Evolutionary conservation across 1,140 invertebrate genomes (phyloP).

Genomic region (Berghia stephanieae): DNA sequence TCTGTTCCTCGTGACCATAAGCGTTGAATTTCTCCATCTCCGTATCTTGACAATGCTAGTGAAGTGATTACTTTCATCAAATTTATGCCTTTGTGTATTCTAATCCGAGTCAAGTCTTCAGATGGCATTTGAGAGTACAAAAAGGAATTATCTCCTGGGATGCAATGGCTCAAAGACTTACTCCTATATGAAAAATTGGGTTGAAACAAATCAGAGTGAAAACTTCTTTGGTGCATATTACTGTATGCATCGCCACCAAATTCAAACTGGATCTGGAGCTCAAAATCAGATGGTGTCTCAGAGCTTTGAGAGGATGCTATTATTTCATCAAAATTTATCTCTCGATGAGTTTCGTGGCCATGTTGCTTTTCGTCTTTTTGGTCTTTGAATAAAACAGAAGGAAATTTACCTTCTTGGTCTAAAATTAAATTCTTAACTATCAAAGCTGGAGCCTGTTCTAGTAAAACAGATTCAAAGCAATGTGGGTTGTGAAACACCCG

Average conservation of each 20-base stretch:
- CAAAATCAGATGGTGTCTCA: slow-evolving; percentile 23
- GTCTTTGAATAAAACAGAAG: not conserved
- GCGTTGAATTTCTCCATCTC: slow-evolving; percentile 23
- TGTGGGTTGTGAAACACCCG: slow-evolving; percentile 40
- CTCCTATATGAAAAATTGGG: too few relatives aligned
- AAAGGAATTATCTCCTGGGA: too few relatives aligned
- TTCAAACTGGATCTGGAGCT: slow-evolving; percentile 24
- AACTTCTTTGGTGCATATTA: not conserved
- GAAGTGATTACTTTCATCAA: too few relatives aligned
- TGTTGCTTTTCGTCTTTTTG: not conserved
- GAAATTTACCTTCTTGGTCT: slow-evolving; percentile 14
- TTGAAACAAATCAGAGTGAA: too few relatives aligned
- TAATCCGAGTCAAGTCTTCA: too few relatives aligned
- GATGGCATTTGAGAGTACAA: too few relatives aligned
- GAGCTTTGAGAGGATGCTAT: slow-evolving; percentile 14
- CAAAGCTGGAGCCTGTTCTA: slow-evolving; percentile 26
- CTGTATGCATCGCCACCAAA: slow-evolving; percentile 32
- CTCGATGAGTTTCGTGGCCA: not conserved
- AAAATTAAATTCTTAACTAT: slow-evolving; percentile 36
- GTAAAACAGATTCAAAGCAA: slow-evolving; percentile 40
- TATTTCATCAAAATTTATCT: not conserved
- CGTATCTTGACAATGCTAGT: slow-evolving; percentile 20
- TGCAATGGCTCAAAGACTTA: too few relatives aligned
- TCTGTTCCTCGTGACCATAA: not conserved
- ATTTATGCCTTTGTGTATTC: too few relatives aligned